These are phyloP conservation scores for Caenorhabditis sp. DNA, from an alignment of 2,888 invertebrate genomes.

Conservation along the genomic window DNA sequence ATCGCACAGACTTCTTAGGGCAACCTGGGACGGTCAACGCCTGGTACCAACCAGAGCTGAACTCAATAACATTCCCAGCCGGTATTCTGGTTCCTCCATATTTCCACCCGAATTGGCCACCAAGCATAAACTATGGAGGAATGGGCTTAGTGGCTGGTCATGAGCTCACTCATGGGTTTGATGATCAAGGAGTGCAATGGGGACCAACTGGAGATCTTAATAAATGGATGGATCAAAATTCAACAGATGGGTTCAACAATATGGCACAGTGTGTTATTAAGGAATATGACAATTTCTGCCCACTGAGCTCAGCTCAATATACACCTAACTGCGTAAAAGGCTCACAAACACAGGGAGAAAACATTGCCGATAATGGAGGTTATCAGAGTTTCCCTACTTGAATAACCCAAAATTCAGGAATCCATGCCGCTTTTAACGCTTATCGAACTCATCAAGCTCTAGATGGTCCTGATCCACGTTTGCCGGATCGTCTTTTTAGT, in stretches of 20 bases:
- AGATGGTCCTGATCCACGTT: conserved; percentile 76
- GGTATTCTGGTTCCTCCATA: conserved; percentile 79
- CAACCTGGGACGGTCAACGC: conserved; percentile 79
- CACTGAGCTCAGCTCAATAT: conserved; percentile 61
- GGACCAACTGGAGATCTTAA: conserved; percentile 71
- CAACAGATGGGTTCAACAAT: conserved; percentile 66
- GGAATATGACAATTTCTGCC: conserved; percentile 76
- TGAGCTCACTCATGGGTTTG: conserved; percentile 96
- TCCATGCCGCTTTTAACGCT: conserved; percentile 77
- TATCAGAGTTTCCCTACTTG: no score
- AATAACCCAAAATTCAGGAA: conserved; percentile 81
- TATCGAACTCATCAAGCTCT: conserved; percentile 72
- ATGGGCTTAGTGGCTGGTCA: conserved; percentile 98
- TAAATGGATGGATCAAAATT: conserved; percentile 73
- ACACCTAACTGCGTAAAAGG: conserved; percentile 84
- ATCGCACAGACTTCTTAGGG: conserved; percentile 75
- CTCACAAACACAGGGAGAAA: conserved; percentile 85
- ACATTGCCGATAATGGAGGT: conserved; percentile 86
- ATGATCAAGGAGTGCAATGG: conserved; percentile 86
- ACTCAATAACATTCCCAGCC: conserved; percentile 82
- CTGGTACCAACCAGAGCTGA: conserved; percentile 79
- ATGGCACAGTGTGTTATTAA: conserved; percentile 77
- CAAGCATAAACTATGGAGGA: conserved; percentile 88
- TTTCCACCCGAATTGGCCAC: conserved; percentile 77
- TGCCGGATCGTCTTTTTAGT: conserved; percentile 71